A percentile compares a stretch with the other conserved stretches of the same genome.
phyloP scores from a whole-genome alignment of 64 coral and sea anemone species.

The Anthopleura sola region DNA sequence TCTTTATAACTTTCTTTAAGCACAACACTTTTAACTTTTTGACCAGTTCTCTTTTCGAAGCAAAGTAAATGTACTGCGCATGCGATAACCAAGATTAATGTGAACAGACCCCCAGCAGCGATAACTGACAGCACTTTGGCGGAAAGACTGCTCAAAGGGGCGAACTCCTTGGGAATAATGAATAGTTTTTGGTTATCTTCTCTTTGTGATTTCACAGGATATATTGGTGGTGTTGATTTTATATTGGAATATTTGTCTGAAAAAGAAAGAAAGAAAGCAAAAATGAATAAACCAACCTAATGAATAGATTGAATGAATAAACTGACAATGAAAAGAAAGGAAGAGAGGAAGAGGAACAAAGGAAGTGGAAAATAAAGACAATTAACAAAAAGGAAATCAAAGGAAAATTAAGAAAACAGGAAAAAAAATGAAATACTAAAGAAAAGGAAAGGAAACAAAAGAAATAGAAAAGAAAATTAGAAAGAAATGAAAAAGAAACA shows the following conservation, averaged over 20 bases:
- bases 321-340: no score
- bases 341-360: no score
- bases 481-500: no score
- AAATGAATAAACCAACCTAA: no score
- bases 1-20: not conserved
- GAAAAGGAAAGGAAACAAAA: no score
- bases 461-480: no score
- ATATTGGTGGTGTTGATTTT: not conserved
- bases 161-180: not conserved
- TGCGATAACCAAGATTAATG: constrained; percentile 19
- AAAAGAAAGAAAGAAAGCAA: not conserved
- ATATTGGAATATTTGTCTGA: not conserved
- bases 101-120: constrained; percentile 23
- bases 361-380: no score
- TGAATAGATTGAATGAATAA: no score
- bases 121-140: constrained; percentile 8
- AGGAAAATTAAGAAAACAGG: no score
- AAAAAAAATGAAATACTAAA: no score
- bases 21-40: not conserved
- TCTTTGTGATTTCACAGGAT: not conserved
- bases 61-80: constrained; percentile 19
- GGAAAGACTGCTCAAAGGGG: not conserved
- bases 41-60: not conserved
- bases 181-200: not conserved
- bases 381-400: no score